Evolutionary conservation across 2,888 invertebrate species (phyloP), one percentile per base, ranked within the genome.

Genomic region (Synanthedon vespiformis): DNA sequence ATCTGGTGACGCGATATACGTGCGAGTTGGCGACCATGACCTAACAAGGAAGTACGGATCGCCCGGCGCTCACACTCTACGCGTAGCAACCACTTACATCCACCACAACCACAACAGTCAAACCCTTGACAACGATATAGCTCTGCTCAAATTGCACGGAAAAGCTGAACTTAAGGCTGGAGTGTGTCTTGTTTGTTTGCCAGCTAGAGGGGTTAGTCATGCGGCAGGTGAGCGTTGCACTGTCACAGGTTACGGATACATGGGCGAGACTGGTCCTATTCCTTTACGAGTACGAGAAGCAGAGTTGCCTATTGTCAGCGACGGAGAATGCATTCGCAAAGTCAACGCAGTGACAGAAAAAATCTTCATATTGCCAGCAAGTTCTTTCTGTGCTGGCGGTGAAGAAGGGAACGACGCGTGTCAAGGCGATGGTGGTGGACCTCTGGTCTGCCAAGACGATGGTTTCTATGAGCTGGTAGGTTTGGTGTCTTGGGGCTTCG

Each of bases 91-190:
- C 52, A 96, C 96, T 0, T 97, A 97, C 77, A 97, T 97, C 57
- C 97, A 97, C 70, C 97, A 97, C 79, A 97, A 97, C 83, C 97
- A 97, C 87, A 97, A 97, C 80, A 95, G 95, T 62, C 96, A 96
- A 79, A 97, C 97, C 1, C 81, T 97, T 60, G 97, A 96, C 74
- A 97, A 98, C 67, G 97, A 98, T 67, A 96, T 98, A 58, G 98
- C 98, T 1, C 76, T 98, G 56, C 88, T 98, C 11, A 96, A 96
- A 74, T 88, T 97, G 18, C 94, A 95, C 58, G 95, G 95, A 0
- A 95, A 95, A 74, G 95, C 95, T 0, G 95, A 95, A 73, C 88
- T 96, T 4, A 92, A 94, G 59, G 95, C 70, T 82, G 77, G 80
- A 1, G 86, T 86, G 2, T 94, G 94, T 64, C 77, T 95, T 60